Evolutionary conservation across 1,140 invertebrate species (phyloP), one percentile per base, ranked within the genome.

Genomic region (Halotydeus destructor): DNA sequence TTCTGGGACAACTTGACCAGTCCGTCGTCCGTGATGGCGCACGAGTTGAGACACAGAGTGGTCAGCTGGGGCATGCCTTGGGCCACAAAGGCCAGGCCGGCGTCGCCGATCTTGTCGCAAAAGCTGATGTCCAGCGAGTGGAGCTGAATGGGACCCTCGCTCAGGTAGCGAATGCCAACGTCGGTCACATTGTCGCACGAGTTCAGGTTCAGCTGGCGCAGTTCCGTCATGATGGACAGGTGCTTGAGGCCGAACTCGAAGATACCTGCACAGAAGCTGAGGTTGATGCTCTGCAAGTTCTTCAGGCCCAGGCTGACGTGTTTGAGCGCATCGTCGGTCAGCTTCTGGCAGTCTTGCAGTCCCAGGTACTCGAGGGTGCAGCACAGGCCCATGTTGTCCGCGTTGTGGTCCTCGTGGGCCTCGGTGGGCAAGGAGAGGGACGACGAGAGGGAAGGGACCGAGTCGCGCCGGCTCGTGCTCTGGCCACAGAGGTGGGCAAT

Each of bases 171-270:
- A 61, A 91, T 76, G 0, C 85, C 85, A 19, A 76, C 74, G 57
- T 93, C 84, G 5, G 79, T 82, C 8, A 93, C 78, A 54, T 85
- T 88, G 63, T 91, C 84, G 66, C 86, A 93, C 8, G 81, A 79
- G 45, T 84, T 65, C 23, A 94, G 64, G 56, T 91, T 89, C n/a
- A 93, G 62, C 53, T 89, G 82, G 33, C 72, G 68, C 44, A 93
- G 60, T 41, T 72, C 74, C 18, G 72, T 62, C 71, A 91, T 80
- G 49, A 76, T 72, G 0, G 84, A 78, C 34, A 94, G 57, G 55
- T 86, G 76, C 60, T 84, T 84, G 23, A 93, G 64, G 0, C 85
- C 85, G 22, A 73, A 74, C 58, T 93, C 85, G 2, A 82, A 88
- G 22, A 94, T 75, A 47, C 78, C 81, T 0, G 85, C 77, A 63